Conservation (phyloP, 1,140 invertebrate species). For the Lepidurus packardi region DNA sequence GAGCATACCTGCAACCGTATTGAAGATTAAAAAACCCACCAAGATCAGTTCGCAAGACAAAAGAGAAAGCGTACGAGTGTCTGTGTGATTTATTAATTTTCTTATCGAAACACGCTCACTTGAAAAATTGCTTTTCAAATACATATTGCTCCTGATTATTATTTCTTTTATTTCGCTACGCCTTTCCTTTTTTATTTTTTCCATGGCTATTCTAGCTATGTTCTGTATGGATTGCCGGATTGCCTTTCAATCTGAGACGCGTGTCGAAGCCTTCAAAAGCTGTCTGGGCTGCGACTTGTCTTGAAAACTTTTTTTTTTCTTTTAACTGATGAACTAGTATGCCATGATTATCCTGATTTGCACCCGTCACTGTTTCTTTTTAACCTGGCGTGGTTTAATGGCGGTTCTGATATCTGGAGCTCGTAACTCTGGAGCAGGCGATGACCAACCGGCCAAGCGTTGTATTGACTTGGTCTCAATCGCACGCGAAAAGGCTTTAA, state of each 20-base stretch:
- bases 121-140: not conserved
- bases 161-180: not conserved
- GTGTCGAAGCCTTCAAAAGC: not conserved
- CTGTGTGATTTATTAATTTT: slow-evolving; percentile 11
- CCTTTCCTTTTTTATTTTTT: not conserved
- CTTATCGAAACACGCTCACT: not conserved
- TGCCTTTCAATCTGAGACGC: not conserved
- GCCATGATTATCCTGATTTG: slow-evolving; percentile 9
- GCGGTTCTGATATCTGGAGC: slow-evolving; percentile 18
- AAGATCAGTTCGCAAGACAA: not conserved
- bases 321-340: not conserved
- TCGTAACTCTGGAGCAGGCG: not conserved
- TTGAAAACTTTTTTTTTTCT: no score
- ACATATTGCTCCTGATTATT: not conserved
- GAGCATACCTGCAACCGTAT: not conserved
- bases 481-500: not conserved
- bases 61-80: slow-evolving; percentile 1
- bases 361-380: not conserved
- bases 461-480: not conserved
- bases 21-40: not conserved
- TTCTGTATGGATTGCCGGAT: no score
- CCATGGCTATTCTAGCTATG: no score
- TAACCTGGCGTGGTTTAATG: not conserved
- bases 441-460: not conserved
- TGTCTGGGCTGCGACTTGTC: no score